Percentiles rank a stretch among this genome's conserved stretches.
Evolutionary conservation across 2,113 vertebrate species (phyloP).

Genomic region (Paralichthys olivaceus): DNA sequence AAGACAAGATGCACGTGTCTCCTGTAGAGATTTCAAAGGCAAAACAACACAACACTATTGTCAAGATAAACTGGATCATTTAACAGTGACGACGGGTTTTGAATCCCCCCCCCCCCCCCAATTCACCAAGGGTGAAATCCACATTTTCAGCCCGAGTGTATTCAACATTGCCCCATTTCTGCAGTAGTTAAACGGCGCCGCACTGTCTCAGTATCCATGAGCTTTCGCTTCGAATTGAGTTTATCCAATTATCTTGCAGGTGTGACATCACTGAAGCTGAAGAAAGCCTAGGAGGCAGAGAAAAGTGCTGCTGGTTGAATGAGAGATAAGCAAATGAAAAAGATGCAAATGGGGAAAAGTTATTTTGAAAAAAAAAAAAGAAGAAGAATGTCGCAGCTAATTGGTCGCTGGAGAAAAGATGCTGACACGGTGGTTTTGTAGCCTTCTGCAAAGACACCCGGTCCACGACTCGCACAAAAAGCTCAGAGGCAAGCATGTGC

Average conservation of each 20-base stretch:
- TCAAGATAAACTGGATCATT: slow-evolving; percentile 45
- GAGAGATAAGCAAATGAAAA: slow-evolving; percentile 80
- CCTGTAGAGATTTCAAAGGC: neutral
- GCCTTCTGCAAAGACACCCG: slow-evolving; percentile 64
- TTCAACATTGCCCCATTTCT: slow-evolving; percentile 50
- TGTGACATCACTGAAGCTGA: slow-evolving; percentile 75
- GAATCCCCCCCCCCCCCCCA: neutral
- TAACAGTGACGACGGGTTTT: slow-evolving; percentile 36
- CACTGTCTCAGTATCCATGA: slow-evolving; percentile 53
- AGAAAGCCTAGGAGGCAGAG: slow-evolving; percentile 68
- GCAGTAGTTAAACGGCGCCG: slow-evolving; percentile 57
- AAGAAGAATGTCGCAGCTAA: slow-evolving; percentile 68
- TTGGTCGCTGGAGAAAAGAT: slow-evolving; percentile 75
- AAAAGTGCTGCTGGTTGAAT: slow-evolving; percentile 64
- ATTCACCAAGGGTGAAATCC: slow-evolving; percentile 22
- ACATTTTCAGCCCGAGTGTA: slow-evolving; percentile 34
- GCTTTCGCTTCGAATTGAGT: slow-evolving; percentile 70
- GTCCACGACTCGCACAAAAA: slow-evolving; percentile 49
- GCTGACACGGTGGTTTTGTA: slow-evolving; percentile 69
- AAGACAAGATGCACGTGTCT: neutral
- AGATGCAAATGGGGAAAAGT: slow-evolving; percentile 75
- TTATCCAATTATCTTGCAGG: slow-evolving; percentile 80
- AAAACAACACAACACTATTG: slow-evolving; percentile 27
- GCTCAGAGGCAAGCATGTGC: slow-evolving; percentile 38
- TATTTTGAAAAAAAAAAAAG: slow-evolving; percentile 54